phyloP scores from a whole-genome alignment of 2,888 invertebrate genomes.

The Pteria penguin region DNA sequence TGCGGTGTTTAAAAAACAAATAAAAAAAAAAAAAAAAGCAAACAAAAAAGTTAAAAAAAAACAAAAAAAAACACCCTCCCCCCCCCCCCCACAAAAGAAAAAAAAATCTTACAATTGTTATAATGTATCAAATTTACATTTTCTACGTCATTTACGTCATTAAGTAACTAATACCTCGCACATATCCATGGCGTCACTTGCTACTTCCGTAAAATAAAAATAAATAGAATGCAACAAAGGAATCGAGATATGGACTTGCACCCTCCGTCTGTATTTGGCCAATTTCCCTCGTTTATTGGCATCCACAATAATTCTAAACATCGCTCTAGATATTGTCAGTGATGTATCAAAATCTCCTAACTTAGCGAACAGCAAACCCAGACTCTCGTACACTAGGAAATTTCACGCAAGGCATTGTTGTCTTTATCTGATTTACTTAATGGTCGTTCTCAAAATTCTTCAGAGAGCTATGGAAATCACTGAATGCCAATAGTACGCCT shows the following conservation, averaged over 20 bases:
- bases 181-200: background rate
- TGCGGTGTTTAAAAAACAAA: no score
- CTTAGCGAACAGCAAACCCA: conserved; percentile 18
- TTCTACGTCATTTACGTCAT: no score
- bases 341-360: conserved; percentile 31
- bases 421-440: background rate
- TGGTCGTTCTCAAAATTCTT: conserved; percentile 29
- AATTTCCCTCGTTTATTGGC: conserved; percentile 10
- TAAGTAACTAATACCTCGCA: background rate
- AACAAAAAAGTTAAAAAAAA: no score
- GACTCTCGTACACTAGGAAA: conserved; percentile 18
- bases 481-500: conserved; percentile 28
- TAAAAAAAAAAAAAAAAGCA: no score
- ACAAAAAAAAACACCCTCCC: no score
- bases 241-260: conserved; percentile 25
- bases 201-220: no score
- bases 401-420: background rate
- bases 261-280: conserved; percentile 15
- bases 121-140: no score
- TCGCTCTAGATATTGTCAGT: conserved; percentile 10
- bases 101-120: no score
- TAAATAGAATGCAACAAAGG: conserved; percentile 22
- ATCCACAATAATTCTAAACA: conserved; percentile 19
- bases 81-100: no score
- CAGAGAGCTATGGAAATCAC: conserved; percentile 30